Evolutionary conservation across 2,888 invertebrate species (phyloP), one percentile per base, ranked within the genome.

Genomic region (Toxonevra muliebris): DNA sequence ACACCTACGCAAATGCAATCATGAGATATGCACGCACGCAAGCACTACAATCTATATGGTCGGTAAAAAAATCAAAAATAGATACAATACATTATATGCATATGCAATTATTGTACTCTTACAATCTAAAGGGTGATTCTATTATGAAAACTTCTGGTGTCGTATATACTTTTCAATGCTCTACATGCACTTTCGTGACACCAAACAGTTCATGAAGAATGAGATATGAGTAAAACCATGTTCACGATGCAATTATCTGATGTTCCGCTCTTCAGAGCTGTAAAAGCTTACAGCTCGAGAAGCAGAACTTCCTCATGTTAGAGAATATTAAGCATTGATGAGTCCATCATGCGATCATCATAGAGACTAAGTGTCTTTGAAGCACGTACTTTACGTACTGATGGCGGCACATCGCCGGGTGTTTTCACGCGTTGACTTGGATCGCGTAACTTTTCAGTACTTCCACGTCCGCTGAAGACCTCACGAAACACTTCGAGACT

Each of bases 331-430:
- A 85, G 71, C 45, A 80, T 78, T 1, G 85, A 82, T 54, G 85
- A 83, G 70, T 85, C 85, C 95, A 96, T 95, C 89, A 95, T 94
- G 54, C 95, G 88, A 81, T 96, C 96, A 77, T 95, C 95, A 78
- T 95, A 95, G 19, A 96, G 86, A 57, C 95, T 95, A 76, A 96
- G 89, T 72, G 96, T 88, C 73, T 91, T 91, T 54, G 90, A 89
- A 1, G 91, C 91, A 71, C 90, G 87, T 1, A 92, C 90, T 75
- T 90, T 88, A 13, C 93, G 83, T 0, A 93, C 91, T 0, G 93
- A 93, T 0, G 92, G 91, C 0, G 93, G 93, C 40, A 93, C 88
- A 81, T 94, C 94, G 0, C 93, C 93, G 0, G 94, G 93, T 0
- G 93, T 94, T 79, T 94, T 93, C 1, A 93, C 91, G 60, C 93